Evolutionary conservation across 2,797 vertebrate species (phyloP).

Genomic region (Falco concolor): DNA sequence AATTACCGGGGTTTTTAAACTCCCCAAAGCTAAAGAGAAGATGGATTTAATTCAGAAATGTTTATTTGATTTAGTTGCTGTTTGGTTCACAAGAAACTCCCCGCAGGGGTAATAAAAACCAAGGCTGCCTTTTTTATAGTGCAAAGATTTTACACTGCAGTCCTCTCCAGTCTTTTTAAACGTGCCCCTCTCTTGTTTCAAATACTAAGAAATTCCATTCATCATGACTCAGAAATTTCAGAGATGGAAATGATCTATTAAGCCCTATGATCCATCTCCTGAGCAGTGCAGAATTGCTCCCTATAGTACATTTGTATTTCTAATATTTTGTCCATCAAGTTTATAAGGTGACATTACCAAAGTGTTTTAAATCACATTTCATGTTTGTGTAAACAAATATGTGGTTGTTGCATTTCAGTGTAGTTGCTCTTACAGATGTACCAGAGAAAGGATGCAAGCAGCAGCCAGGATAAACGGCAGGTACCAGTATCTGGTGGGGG

Average conservation of each 20-base stretch:
- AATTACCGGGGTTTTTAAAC: background rate
- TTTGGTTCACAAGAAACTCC: conserved; percentile 44
- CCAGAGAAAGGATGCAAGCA: background rate
- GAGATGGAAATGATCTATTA: conserved; percentile 40
- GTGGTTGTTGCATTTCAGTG: background rate
- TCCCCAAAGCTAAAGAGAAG: conserved; percentile 31
- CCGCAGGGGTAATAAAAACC: conserved; percentile 44
- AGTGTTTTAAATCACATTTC: background rate
- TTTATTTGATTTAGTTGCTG: conserved; percentile 59
- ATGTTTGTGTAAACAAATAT: background rate
- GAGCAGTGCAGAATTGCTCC: background rate
- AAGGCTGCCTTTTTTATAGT: conserved; percentile 52
- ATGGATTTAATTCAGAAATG: conserved; percentile 59
- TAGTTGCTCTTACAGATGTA: background rate
- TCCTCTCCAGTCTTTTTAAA: conserved; percentile 31
- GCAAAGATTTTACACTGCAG: conserved; percentile 32
- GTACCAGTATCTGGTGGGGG: background rate
- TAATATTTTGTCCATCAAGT: background rate
- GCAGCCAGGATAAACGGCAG: background rate
- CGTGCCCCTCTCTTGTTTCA: conserved; percentile 21
- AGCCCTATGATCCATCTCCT: background rate
- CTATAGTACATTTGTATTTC: background rate
- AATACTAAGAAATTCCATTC: conserved; percentile 60
- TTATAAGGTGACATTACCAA: background rate
- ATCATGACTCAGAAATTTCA: conserved; percentile 44